Conservation (phyloP, 2,113 vertebrate species). For the Nothoprocta pentlandii region DNA sequence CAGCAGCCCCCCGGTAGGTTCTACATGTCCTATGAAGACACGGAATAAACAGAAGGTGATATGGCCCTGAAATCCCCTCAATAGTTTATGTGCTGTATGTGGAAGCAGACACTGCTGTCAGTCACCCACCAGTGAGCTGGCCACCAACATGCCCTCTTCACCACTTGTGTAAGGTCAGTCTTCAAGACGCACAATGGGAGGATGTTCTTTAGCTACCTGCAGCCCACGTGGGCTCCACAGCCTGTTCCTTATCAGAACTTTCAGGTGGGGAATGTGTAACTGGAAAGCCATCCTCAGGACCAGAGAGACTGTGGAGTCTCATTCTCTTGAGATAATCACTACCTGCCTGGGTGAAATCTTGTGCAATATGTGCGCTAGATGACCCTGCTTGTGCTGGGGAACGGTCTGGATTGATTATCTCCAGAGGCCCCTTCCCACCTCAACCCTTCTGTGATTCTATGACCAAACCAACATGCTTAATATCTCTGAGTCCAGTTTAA, state of each 20-base stretch:
- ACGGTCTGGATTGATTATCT: too few species aligned
- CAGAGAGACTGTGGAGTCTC: too few species aligned
- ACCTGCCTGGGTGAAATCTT: too few species aligned
- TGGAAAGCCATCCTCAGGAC: too few species aligned
- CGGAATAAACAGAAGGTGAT: neutral
- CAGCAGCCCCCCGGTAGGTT: neutral
- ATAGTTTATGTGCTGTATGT: accelerated
- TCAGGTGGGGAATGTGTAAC: too few species aligned
- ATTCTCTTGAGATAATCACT: too few species aligned
- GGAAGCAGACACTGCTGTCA: accelerated
- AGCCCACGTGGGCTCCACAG: neutral
- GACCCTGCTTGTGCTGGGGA: too few species aligned
- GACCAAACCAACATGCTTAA: neutral
- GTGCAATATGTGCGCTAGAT: too few species aligned
- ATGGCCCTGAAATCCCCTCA: neutral
- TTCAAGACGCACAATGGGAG: accelerated
- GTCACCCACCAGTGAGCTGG: accelerated
- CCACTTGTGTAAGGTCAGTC: too few species aligned
- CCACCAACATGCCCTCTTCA: neutral
- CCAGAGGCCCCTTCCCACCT: too few species aligned
- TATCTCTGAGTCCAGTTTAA: neutral
- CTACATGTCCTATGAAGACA: neutral
- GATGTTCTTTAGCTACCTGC: neutral
- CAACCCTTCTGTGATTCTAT: too few species aligned
- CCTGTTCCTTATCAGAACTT: accelerated